A percentile compares a stretch with the other conserved stretches of the same genome.
phyloP scores from a whole-genome alignment of 2,888 invertebrate genomes.

The Nemoura dubitans region DNA sequence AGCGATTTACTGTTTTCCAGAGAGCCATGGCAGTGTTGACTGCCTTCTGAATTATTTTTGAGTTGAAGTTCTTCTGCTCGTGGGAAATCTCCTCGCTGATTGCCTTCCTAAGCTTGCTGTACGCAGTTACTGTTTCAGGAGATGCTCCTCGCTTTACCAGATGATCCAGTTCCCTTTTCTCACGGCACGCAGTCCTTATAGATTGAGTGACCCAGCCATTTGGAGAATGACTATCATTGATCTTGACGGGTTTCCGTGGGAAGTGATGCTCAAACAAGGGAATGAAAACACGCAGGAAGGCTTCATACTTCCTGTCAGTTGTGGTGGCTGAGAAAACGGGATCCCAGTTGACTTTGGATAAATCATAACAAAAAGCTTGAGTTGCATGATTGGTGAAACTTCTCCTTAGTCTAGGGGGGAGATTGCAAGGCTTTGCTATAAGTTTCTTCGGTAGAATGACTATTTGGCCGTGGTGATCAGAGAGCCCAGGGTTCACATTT shows the following conservation, averaged over 20 bases:
- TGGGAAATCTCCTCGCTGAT: neutral
- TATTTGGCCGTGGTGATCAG: neutral
- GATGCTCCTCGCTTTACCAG: slow-evolving; percentile 3
- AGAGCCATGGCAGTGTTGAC: neutral
- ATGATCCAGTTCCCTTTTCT: slow-evolving; percentile 9
- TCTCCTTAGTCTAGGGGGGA: too few relatives aligned
- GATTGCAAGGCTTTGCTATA: too few relatives aligned
- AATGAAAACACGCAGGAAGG: neutral
- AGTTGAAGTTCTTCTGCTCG: slow-evolving; percentile 1
- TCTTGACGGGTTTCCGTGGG: neutral
- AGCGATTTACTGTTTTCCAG: neutral
- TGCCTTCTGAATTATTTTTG: neutral
- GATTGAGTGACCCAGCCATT: slow-evolving; percentile 15
- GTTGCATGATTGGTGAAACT: too few relatives aligned
- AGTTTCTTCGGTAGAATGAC: too few relatives aligned
- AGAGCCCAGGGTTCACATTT: slow-evolving; percentile 9
- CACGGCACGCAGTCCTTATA: neutral
- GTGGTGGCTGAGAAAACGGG: too few relatives aligned
- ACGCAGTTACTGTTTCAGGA: neutral
- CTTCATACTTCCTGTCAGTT: neutral
- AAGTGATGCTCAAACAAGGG: neutral
- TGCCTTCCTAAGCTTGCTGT: neutral
- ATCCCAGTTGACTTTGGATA: too few relatives aligned
- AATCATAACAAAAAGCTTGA: too few relatives aligned
- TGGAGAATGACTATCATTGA: neutral